Conservation (phyloP, 2,113 vertebrate genomes). For the Empidonax traillii region DNA sequence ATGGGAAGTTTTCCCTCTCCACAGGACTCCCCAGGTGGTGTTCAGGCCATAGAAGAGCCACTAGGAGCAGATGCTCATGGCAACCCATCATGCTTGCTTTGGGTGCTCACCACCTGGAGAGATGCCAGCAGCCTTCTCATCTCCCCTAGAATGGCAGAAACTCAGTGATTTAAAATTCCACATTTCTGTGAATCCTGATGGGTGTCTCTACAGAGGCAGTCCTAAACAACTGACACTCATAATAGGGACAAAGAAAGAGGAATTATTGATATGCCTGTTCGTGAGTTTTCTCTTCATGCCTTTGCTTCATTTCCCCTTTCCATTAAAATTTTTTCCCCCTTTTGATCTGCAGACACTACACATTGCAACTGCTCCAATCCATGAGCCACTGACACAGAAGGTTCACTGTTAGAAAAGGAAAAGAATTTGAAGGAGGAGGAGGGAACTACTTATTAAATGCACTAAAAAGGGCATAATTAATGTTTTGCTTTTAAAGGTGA, state of each 20-base stretch:
- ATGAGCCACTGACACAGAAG: not conserved
- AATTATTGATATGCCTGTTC: not conserved
- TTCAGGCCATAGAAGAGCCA: not conserved
- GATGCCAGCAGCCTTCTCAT: not conserved
- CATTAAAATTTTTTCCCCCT: not conserved
- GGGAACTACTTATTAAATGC: not conserved
- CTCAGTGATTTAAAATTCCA: not conserved
- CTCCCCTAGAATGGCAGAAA: not conserved
- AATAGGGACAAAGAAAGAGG: not conserved
- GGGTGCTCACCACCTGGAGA: fast-evolving
- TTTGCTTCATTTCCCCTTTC: not conserved
- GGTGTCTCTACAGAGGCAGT: not conserved
- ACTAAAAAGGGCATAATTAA: conserved; percentile 52
- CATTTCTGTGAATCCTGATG: not conserved
- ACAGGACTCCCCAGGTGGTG: not conserved
- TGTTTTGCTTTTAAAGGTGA: conserved; percentile 5
- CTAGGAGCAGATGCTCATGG: fast-evolving
- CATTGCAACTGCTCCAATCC: not conserved
- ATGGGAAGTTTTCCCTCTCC: fast-evolving
- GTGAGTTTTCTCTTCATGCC: not conserved
- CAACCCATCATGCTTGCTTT: not conserved
- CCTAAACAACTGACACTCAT: not conserved
- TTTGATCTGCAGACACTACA: not conserved
- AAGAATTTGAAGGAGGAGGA: not conserved
- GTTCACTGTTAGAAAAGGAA: conserved; percentile 23